Base-by-base conservation (phyloP, 2,888 invertebrate genomes). In the Fragum whitleyi region DNA sequence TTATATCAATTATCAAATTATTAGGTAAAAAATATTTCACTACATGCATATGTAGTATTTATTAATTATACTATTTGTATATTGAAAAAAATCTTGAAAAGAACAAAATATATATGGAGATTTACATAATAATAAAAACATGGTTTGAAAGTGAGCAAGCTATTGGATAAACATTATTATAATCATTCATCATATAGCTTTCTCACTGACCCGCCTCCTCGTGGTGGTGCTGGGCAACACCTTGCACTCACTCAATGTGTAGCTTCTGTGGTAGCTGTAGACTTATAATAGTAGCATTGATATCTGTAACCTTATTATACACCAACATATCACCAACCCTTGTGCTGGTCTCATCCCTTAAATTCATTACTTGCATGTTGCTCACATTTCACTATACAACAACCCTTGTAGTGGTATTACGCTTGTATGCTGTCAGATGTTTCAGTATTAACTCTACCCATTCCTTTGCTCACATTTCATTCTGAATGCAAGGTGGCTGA, bases 181-280 rank as follows among this genome's bases (percentile, higher is more conserved):
- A 21, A 51, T 51, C 21, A 51, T 51, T 36, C 14, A 51, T 51
- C 21, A 51, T 16, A 16, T 59, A 59, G 59, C 59, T 59, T 59
- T 59, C 59, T 59, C 59, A 59, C 59, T 59, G 59, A 59, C 59
- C 59, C 59, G 59, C 59, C 59, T 59, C 59, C 59, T 59, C 23
- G 59, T n/a, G 29, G 59, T 59, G 59, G 59, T 59, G 59, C 59
- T 59, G 59, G 59, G 59, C 23, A 51, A 51, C 51, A 51, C 51
- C 51, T 51, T 51, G 51, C 21, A 51, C 51, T 23, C 21, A 51
- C 51, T 23, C 16, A 59, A 28, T 59, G 59, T 59, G 59, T 59
- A 59, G 59, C 59, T 59, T 59, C 59, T 21, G 59, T 59, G 21
- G 59, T 59, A 57, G 57, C 57, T 9, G 9, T n/a, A 59, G 16